phyloP scores from a whole-genome alignment of 2,888 invertebrate genomes.

The Cartodere bifasciata region DNA sequence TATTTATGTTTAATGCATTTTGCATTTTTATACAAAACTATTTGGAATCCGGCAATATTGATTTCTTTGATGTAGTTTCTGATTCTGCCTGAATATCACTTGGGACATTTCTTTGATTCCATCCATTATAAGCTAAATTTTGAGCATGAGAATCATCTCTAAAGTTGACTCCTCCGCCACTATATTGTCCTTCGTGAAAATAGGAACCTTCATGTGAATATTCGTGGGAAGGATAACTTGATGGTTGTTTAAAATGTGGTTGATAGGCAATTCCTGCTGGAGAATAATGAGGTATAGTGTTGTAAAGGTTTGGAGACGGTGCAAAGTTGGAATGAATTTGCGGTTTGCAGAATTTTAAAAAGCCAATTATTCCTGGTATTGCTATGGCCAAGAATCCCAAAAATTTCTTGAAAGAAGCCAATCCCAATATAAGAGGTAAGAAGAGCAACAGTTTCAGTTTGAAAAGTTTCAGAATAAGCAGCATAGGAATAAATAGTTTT shows the following conservation, averaged over 20 bases:
- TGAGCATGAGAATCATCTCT: slow-evolving; percentile 49
- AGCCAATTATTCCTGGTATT: slow-evolving; percentile 70
- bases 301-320: slow-evolving; percentile 32
- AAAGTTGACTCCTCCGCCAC: slow-evolving; percentile 48
- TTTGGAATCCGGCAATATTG: slow-evolving; percentile 34
- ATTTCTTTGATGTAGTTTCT: slow-evolving; percentile 27
- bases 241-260: slow-evolving; percentile 40
- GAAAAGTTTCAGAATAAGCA: slow-evolving; percentile 70
- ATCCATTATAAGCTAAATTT: slow-evolving; percentile 63
- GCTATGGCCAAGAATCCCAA: slow-evolving; percentile 68
- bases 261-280: slow-evolving; percentile 59
- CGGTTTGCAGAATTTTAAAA: slow-evolving; percentile 74
- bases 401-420: slow-evolving; percentile 76
- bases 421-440: slow-evolving; percentile 68
- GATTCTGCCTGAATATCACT: slow-evolving; percentile 33
- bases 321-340: slow-evolving; percentile 44
- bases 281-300: slow-evolving; percentile 52
- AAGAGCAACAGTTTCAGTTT: slow-evolving; percentile 71
- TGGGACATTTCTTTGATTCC: slow-evolving; percentile 42
- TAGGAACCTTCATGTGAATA: slow-evolving; percentile 22
- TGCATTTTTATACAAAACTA: too few relatives aligned
- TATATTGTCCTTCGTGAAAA: slow-evolving; percentile 21
- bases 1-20: too few relatives aligned
- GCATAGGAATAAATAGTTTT: slow-evolving; percentile 70
- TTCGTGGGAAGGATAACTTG: slow-evolving; percentile 34